Base-by-base conservation (phyloP, 35 echinoderm and acorn worm species). In the Lytechinus variegatus region DNA sequence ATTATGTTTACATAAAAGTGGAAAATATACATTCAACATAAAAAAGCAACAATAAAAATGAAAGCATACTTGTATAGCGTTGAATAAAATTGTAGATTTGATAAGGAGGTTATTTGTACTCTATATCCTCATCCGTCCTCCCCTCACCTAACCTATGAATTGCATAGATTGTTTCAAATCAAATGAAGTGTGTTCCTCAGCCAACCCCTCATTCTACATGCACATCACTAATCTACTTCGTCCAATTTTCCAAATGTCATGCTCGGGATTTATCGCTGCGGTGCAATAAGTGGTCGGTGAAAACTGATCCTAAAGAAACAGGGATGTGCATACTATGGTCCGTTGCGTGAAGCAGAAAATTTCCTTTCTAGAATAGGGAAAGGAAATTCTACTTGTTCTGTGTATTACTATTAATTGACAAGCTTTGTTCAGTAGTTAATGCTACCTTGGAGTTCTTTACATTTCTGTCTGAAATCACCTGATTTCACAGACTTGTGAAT, bases 191-290 rank as follows among this genome's bases (percentile, higher is more conserved):
- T 33, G 9, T 55, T 57, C 57, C 53, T 24, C 92, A 93, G 53
- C 53, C 54, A 93, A 55, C 54, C 53, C 55, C 53, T 93, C 92
- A 93, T 93, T 54, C 53, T 56, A 54, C 54, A 93, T 57, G 92
- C 92, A 93, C 16, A 93, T 93, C 92, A 93, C 53, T 93, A 11
- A 93, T 93, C 92, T 93, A 57, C 92, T 93, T 93, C 53, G 11
- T 57, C 54, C 92, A 93, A 93, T 93, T 93, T 93, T 93, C 52
- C 9, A 93, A 93, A 93, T 93, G 92, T 93, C 54, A 55, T 29
- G 54, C 92, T 10, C 5, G 92, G 92, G 92, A 93, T 93, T 24
- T 79, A n/a, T 19, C 21, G 92, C 92, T 57, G 54, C 88, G 16
- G 52, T 11, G 14, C 92, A 93, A 93, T 93, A 93, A 93, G 54